Percentiles rank a stretch among this genome's conserved stretches.
phyloP scores from a whole-genome alignment of 2,797 vertebrate species.

The Rhadinocentrus ornatus region DNA sequence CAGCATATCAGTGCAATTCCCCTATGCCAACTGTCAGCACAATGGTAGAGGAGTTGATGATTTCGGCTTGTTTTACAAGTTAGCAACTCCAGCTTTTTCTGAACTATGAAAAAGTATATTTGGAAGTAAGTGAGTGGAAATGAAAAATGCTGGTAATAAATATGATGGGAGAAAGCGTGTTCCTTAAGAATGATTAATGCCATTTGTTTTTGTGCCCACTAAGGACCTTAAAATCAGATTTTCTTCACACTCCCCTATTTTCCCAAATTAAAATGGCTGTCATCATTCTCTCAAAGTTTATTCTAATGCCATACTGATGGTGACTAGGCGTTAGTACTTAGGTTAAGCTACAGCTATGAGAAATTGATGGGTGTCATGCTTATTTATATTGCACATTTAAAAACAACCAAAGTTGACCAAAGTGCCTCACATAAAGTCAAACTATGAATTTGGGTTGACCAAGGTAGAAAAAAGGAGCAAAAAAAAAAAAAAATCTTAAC shows the following conservation, averaged over 20 bases:
- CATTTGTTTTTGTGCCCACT: constrained; percentile 48
- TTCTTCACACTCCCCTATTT: constrained; percentile 24
- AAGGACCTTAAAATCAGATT: constrained; percentile 27
- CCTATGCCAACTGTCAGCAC: no score
- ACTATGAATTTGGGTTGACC: background rate
- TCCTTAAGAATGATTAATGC: constrained; percentile 56
- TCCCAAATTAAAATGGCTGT: constrained; percentile 52
- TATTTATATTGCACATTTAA: background rate
- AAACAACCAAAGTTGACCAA: background rate
- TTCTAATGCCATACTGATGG: constrained; percentile 38
- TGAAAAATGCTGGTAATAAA: constrained; percentile 63
- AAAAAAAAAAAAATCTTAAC: no score
- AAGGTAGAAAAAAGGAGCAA: background rate
- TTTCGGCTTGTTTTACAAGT: background rate
- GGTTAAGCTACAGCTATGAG: no score
- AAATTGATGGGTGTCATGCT: background rate
- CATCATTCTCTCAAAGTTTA: constrained; percentile 59
- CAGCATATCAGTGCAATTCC: no score
- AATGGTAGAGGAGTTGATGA: no score
- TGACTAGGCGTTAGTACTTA: constrained; percentile 11
- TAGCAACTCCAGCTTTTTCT: constrained; percentile 24
- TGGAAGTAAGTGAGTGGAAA: constrained; percentile 34
- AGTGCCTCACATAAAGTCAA: background rate
- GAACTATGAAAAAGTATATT: constrained; percentile 32
- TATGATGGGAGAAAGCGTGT: constrained; percentile 34